Percentiles rank a stretch among this genome's conserved stretches.
Evolutionary conservation across 2,113 vertebrate genomes (phyloP).

Genomic region (Echinops telfairi): DNA sequence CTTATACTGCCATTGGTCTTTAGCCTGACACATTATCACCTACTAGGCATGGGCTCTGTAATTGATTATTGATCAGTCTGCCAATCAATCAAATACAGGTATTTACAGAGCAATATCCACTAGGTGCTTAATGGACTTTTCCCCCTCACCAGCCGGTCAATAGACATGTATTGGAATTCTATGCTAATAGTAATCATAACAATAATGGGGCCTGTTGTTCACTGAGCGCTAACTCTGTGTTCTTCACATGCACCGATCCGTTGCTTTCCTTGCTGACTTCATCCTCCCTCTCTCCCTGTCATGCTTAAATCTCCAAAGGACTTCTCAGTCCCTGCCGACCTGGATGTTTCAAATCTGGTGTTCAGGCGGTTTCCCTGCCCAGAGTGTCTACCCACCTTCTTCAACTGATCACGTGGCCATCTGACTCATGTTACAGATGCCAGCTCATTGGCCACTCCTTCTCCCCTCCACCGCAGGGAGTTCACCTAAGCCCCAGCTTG

Average conservation of each 20-base stretch:
- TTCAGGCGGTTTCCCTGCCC: neutral
- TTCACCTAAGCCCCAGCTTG: neutral
- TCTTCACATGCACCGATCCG: neutral
- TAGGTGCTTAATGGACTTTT: slow-evolving; percentile 38
- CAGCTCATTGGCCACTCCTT: neutral
- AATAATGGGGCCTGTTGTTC: neutral
- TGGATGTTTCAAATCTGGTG: neutral
- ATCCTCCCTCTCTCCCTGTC: neutral
- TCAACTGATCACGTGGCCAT: neutral
- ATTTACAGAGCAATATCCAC: slow-evolving; percentile 66
- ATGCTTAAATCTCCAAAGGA: neutral
- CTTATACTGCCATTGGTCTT: slow-evolving; percentile 8
- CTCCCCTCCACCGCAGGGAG: neutral
- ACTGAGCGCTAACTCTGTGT: neutral
- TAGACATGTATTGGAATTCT: neutral
- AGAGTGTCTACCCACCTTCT: neutral
- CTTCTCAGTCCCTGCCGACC: no score
- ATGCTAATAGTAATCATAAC: neutral
- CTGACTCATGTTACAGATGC: neutral
- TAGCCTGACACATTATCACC: slow-evolving; percentile 41
- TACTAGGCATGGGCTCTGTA: slow-evolving; percentile 31
- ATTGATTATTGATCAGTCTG: slow-evolving; percentile 75
- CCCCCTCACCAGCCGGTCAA: slow-evolving; percentile 13
- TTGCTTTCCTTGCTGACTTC: neutral
- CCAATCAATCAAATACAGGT: slow-evolving; percentile 66